Evolutionary conservation across 2,113 vertebrate genomes (phyloP).

Genomic region (Cyprinus carpio): DNA sequence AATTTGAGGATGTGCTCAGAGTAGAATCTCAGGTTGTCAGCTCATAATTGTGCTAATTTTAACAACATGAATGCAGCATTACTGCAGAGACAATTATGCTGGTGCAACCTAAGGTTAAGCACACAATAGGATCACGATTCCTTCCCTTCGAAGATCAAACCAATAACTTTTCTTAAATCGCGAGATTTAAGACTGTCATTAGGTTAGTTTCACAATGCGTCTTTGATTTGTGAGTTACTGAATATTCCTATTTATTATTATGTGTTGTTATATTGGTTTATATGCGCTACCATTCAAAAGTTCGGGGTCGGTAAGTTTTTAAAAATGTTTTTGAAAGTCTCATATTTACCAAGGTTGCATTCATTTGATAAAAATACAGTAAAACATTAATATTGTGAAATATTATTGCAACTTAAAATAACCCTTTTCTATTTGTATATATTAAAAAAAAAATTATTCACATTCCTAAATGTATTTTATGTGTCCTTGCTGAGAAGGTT

Average conservation of each 20-base stretch:
- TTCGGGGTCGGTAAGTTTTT: background rate
- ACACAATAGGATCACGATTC: background rate
- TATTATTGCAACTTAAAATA: background rate
- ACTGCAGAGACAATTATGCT: background rate
- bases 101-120: constrained; percentile 1
- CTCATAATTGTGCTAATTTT: background rate
- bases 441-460: no score
- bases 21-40: constrained; percentile 10
- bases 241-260: background rate
- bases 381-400: background rate
- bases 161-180: background rate
- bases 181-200: background rate
- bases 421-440: background rate
- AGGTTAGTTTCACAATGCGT: background rate
- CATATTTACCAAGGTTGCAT: background rate
- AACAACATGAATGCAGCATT: background rate
- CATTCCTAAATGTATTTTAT: no score
- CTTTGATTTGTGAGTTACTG: background rate
- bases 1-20: background rate
- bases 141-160: background rate
- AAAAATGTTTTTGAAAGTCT: background rate
- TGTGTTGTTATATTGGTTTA: background rate
- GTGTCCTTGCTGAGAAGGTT: no score
- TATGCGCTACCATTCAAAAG: background rate
- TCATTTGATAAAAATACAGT: background rate